Evolutionary conservation across 2,888 invertebrate genomes (phyloP).

Genomic region (Limnephilus auricula): DNA sequence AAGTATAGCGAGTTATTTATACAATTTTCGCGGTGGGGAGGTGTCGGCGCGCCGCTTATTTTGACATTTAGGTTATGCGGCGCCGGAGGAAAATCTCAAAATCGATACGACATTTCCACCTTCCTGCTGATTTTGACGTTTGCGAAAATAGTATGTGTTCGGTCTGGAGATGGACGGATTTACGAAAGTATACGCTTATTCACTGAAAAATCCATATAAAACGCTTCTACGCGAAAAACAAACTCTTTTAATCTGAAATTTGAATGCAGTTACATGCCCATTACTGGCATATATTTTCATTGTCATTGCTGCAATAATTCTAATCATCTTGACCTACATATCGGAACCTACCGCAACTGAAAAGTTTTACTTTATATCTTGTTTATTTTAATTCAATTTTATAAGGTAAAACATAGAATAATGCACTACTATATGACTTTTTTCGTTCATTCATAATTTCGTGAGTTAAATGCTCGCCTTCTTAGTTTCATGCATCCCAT

Average conservation of each 20-base stretch:
- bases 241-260: not conserved
- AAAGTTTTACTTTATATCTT: not conserved
- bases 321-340: not conserved
- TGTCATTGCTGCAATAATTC: not conserved
- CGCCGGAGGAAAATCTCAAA: not conserved
- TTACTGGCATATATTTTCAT: not conserved
- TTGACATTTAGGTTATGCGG: conserved; percentile 45
- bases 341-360: not conserved
- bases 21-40: not conserved
- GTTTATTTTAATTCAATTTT: not conserved
- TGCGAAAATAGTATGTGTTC: not conserved
- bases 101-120: conserved; percentile 41
- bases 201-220: not conserved
- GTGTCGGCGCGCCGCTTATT: conserved; percentile 5
- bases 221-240: not conserved
- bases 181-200: not conserved
- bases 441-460: not conserved
- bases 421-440: not conserved
- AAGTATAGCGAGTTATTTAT: conserved; percentile 37
- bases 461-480: not conserved
- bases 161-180: not conserved
- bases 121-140: conserved; percentile 47
- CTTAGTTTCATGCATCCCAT: not conserved
- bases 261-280: no score
- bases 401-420: not conserved